Percentiles rank a stretch among this genome's conserved stretches.
Evolutionary conservation across 2,888 invertebrate genomes (phyloP).

Genomic region (Caenorhabditis sp.): DNA sequence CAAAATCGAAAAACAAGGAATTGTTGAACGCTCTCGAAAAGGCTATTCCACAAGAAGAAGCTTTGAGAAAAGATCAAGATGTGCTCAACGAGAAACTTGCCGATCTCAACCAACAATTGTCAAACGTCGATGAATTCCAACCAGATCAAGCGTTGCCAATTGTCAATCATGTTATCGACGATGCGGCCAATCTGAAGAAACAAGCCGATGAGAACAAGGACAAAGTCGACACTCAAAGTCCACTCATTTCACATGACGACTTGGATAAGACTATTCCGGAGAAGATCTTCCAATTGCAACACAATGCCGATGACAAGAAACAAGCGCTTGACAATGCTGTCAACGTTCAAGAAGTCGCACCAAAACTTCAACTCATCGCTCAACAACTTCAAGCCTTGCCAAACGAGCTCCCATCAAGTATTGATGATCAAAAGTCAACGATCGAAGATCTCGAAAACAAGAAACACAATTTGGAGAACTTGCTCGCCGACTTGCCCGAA

Average conservation of each 20-base stretch:
- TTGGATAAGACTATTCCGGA: conserved; percentile 35
- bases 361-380: conserved; percentile 42
- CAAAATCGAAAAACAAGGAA: conserved; percentile 21
- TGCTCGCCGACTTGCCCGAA: conserved; percentile 40
- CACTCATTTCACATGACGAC: conserved; percentile 27
- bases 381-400: conserved; percentile 42
- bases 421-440: conserved; percentile 45
- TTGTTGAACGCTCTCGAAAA: conserved; percentile 12
- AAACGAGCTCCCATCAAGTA: conserved; percentile 30
- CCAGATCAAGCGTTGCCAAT: conserved; percentile 11
- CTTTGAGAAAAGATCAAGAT: conserved; percentile 4
- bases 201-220: conserved; percentile 15
- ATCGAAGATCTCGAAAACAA: conserved; percentile 46
- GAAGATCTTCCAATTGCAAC: conserved; percentile 27
- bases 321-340: conserved; percentile 37
- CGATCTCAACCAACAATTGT: not conserved
- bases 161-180: conserved; percentile 19
- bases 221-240: conserved; percentile 2
- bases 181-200: conserved; percentile 14
- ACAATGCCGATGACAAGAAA: conserved; percentile 38
- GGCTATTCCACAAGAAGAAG: conserved; percentile 12
- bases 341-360: conserved; percentile 42
- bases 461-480: conserved; percentile 44
- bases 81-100: not conserved
- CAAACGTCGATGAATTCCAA: conserved; percentile 1